Evolutionary conservation across 1,140 invertebrate species (phyloP), one percentile per base, ranked within the genome.

Genomic region (Plectrocnemia conspersa): DNA sequence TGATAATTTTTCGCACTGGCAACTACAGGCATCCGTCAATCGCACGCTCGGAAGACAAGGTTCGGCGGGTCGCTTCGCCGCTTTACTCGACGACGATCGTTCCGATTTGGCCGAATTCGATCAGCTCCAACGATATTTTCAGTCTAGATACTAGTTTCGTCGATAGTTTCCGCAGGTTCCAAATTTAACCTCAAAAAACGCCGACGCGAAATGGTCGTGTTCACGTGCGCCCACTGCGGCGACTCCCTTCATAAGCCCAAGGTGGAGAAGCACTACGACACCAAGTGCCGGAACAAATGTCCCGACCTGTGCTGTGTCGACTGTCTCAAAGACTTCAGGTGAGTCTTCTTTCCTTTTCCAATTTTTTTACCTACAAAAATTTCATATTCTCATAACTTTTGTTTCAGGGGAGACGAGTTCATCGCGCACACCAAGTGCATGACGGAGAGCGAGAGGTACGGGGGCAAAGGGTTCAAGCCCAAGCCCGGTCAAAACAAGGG

Each of bases 201-300:
- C n/a, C n/a, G n/a, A n/a, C n/a, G n/a, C n/a, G n/a, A 25, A 63
- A 95, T 96, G 92, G 91, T 95, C 25, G 86, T 92, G 19, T 97
- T 97, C 68, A 91, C 88, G 11, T 97, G 93, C 69, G 88, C 88
- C 64, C 77, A 85, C 59, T 97, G 93, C 69, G 91, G 91, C 0
- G 89, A 93, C 50, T 83, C 88, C 16, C 67, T 96, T 1, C 91
- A 94, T 66, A 96, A 96, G 66, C 88, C 89, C 23, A 84, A 88
- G 70, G 91, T 96, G 2, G 89, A 91, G 56, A 93, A 92, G 66
- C 93, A 97, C 73, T 93, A 93, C 69, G 79, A 80, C 53, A 81
- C 79, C 46, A 76, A 76, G 63, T 85, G 84, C 66, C 82, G 84
- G 47, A 78, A 73, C 13, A 67, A 65, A 19, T 69, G 59, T 52